Evolutionary conservation across 2,113 vertebrate genomes (phyloP).

Genomic region (Formicarius rufipectus): DNA sequence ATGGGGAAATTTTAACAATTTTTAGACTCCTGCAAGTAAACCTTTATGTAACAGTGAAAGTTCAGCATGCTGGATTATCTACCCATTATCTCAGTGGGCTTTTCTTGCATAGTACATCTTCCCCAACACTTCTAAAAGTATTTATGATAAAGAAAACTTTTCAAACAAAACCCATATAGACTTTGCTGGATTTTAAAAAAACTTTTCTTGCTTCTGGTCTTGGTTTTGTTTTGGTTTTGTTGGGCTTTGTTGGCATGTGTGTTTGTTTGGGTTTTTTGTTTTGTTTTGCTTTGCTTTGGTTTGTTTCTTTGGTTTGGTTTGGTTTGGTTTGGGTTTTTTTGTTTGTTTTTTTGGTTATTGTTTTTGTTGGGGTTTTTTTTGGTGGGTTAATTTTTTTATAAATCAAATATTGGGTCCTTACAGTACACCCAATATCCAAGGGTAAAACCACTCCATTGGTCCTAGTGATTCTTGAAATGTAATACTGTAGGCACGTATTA

Average conservation of each 20-base stretch:
- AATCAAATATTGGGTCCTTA: not conserved
- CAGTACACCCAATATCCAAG: not conserved
- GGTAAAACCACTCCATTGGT: not conserved
- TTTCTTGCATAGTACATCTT: not conserved
- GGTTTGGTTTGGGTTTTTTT: no score
- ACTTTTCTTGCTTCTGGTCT: not conserved
- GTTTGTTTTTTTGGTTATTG: not conserved
- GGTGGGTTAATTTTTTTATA: no score
- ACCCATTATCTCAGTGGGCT: not conserved
- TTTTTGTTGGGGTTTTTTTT: no score
- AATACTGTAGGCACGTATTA: not conserved
- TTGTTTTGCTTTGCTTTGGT: not conserved
- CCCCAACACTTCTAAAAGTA: not conserved
- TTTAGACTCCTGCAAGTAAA: not conserved
- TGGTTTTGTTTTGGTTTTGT: not conserved
- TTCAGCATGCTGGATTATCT: not conserved
- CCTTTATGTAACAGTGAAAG: not conserved
- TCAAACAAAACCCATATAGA: not conserved
- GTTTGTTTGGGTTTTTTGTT: not conserved
- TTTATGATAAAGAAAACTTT: not conserved
- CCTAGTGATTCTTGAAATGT: not conserved
- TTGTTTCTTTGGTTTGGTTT: not conserved
- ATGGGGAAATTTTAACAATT: not conserved
- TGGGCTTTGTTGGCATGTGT: not conserved
- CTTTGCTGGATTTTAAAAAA: not conserved